Conservation (phyloP, 2,888 invertebrate genomes). For the Argyra leucocephala region DNA sequence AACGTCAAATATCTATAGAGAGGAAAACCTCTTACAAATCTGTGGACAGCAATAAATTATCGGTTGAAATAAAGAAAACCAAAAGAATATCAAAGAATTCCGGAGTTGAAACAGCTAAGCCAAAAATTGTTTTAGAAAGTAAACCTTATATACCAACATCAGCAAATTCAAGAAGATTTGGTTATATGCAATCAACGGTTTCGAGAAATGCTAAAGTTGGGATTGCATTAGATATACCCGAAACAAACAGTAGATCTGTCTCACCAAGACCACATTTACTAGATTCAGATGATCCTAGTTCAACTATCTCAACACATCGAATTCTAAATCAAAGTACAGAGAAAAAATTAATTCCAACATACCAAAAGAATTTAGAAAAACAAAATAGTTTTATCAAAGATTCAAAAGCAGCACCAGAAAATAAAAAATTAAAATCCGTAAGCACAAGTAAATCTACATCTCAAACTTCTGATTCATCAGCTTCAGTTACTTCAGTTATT, state of each 20-base stretch:
- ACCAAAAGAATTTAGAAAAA: not conserved
- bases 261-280: slow-evolving; percentile 28
- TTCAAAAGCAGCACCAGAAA: not conserved
- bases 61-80: not conserved
- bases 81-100: slow-evolving; percentile 4
- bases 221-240: slow-evolving; percentile 22
- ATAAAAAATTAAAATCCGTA: slow-evolving; percentile 1
- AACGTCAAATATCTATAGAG: slow-evolving; percentile 15
- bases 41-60: not conserved
- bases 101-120: slow-evolving; percentile 16
- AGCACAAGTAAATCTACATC: not conserved
- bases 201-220: slow-evolving; percentile 49
- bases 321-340: slow-evolving; percentile 27
- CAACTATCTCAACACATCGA: slow-evolving; percentile 24
- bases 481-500: not conserved
- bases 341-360: slow-evolving; percentile 7
- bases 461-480: not conserved
- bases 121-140: slow-evolving; percentile 12
- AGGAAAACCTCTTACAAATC: slow-evolving; percentile 7
- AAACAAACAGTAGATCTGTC: slow-evolving; percentile 27
- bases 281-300: slow-evolving; percentile 20
- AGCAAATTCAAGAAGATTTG: slow-evolving; percentile 32
- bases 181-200: slow-evolving; percentile 54
- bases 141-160: slow-evolving; percentile 14
- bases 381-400: slow-evolving; percentile 21